Conservation (phyloP, 2,888 invertebrate species). For the Mellilla xanthometata region DNA sequence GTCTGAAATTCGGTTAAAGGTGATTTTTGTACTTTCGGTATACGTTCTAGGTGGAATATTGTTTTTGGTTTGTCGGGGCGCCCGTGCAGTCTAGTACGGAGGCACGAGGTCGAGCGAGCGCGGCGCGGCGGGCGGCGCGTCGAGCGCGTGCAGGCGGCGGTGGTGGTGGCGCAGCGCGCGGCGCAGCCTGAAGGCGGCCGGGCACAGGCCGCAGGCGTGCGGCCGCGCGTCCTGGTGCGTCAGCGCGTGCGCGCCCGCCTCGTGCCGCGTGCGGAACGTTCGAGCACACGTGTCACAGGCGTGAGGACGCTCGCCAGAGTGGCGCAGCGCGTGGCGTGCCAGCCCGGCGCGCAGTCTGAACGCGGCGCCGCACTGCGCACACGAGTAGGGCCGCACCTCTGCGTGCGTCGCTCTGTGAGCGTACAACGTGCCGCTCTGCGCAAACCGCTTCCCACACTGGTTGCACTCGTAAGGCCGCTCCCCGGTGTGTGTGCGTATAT, state of each 20-base stretch:
- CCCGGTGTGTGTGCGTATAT: slow-evolving; percentile 83
- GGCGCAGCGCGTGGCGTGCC: slow-evolving; percentile 80
- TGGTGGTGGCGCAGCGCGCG: slow-evolving; percentile 63
- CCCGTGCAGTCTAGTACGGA: neutral
- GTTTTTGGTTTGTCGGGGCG: too few relatives aligned
- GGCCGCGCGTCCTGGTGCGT: slow-evolving; percentile 81
- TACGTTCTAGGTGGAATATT: too few relatives aligned
- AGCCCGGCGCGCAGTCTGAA: slow-evolving; percentile 83
- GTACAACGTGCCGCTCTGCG: slow-evolving; percentile 85
- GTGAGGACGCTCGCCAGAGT: slow-evolving; percentile 52
- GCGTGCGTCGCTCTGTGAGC: slow-evolving; percentile 84
- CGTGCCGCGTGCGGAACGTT: slow-evolving; percentile 83
- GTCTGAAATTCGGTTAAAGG: slow-evolving; percentile 16
- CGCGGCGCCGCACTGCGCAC: slow-evolving; percentile 83
- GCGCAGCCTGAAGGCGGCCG: slow-evolving; percentile 81
- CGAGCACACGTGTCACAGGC: neutral
- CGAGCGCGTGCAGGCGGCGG: slow-evolving; percentile 19
- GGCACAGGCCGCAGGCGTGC: slow-evolving; percentile 78
- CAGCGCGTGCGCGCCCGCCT: slow-evolving; percentile 78
- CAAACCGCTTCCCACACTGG: slow-evolving; percentile 84
- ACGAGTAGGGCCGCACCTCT: slow-evolving; percentile 79
- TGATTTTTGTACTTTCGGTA: too few relatives aligned
- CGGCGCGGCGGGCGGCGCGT: neutral
- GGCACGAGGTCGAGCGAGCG: neutral
- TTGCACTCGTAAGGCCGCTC: slow-evolving; percentile 82